phyloP scores from a whole-genome alignment of 92 coral and sea anemone genomes.

The Zoanthus sociatus region DNA sequence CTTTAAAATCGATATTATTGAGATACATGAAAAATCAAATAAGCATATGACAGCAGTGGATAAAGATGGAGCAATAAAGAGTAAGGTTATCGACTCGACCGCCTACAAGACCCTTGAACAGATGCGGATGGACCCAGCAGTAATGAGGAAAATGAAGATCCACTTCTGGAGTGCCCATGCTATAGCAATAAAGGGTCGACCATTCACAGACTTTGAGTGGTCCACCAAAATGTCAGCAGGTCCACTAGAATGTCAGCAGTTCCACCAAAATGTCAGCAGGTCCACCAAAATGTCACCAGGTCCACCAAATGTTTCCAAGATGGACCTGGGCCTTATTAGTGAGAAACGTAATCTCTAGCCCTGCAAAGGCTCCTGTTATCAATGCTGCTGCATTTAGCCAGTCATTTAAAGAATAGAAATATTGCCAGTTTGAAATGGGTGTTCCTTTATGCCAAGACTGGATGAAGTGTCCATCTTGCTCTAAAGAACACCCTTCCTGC shows the following conservation, averaged over 20 bases:
- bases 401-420: conserved; percentile 77
- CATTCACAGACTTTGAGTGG: conserved; percentile 20
- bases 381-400: conserved; percentile 61
- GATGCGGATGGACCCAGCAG: conserved; percentile 7
- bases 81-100: not conserved
- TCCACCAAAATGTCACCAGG: no score
- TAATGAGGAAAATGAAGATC: conserved; percentile 12
- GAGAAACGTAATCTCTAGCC: no score
- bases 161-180: conserved; percentile 35
- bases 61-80: not conserved
- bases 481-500: conserved; percentile 63
- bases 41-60: conserved; percentile 14
- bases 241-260: no score
- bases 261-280: no score
- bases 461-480: conserved; percentile 76
- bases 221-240: no score
- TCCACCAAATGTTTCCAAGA: no score
- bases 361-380: conserved; percentile 34
- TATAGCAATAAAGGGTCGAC: conserved; percentile 29
- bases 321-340: no score
- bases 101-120: conserved; percentile 26
- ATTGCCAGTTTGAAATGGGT: conserved; percentile 62
- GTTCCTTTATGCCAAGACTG: conserved; percentile 32
- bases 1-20: not conserved
- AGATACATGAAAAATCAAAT: conserved; percentile 15